Conservation (phyloP, 1,140 invertebrate genomes). For the Drosophila nebulosa region DNA sequence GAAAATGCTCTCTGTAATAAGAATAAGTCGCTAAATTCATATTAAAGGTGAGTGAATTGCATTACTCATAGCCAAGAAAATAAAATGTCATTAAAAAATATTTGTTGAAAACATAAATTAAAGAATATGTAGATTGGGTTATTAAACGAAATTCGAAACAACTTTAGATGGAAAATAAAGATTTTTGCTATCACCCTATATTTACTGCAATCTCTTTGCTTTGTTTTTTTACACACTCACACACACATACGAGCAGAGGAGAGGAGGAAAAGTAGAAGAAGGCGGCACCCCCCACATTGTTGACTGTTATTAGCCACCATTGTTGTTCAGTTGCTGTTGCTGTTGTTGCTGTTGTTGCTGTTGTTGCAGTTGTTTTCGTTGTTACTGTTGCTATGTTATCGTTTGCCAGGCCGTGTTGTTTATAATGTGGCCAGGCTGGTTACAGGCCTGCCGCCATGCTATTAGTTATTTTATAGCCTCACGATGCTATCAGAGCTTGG, state of each 20-base stretch:
- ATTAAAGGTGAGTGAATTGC: no score
- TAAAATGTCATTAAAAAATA: no score
- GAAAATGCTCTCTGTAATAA: no score
- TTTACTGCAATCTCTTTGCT: neutral
- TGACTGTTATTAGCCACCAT: slow-evolving; percentile 63
- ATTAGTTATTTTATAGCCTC: slow-evolving; percentile 70
- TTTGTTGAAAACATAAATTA: no score
- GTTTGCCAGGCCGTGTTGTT: slow-evolving; percentile 54
- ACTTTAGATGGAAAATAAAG: neutral
- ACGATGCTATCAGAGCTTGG: slow-evolving; percentile 55
- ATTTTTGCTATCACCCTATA: neutral
- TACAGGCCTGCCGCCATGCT: slow-evolving; percentile 37
- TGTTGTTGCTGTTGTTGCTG: slow-evolving; percentile 9
- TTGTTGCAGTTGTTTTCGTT: slow-evolving; percentile 4
- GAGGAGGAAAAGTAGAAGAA: neutral
- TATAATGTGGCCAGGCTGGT: slow-evolving; percentile 52
- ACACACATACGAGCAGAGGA: neutral
- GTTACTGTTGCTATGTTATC: slow-evolving; percentile 52
- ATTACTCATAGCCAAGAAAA: no score
- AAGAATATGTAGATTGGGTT: no score
- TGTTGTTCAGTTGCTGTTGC: slow-evolving; percentile 49
- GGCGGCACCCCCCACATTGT: slow-evolving; percentile 38
- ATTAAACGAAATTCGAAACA: neutral
- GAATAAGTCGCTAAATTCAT: no score
- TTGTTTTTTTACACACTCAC: neutral